Conservation (phyloP, 2,888 invertebrate genomes). For the Himalopsyche anomala region DNA sequence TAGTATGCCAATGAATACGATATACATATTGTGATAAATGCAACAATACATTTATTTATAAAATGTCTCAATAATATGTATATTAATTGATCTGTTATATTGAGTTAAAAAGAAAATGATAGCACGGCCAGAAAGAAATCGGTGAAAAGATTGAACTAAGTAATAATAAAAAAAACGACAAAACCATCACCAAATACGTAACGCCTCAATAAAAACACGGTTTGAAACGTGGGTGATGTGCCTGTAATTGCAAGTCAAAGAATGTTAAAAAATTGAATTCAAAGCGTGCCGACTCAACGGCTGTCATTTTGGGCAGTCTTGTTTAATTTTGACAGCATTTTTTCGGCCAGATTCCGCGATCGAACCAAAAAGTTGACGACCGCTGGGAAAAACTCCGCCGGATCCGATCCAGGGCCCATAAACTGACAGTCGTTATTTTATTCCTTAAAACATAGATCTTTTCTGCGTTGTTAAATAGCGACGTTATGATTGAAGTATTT, state of each 20-base stretch:
- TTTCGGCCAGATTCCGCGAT: constrained; percentile 37
- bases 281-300: constrained; percentile 41
- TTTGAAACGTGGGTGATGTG: neutral
- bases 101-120: too few relatives aligned
- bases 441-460: too few relatives aligned
- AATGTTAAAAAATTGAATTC: constrained; percentile 23
- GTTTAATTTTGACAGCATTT: constrained; percentile 54
- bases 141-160: neutral
- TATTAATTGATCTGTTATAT: too few relatives aligned
- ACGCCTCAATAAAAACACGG: constrained; percentile 34
- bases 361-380: constrained; percentile 32
- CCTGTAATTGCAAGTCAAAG: constrained; percentile 29
- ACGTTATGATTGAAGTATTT: too few relatives aligned
- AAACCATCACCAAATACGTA: neutral
- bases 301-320: constrained; percentile 42
- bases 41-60: too few relatives aligned
- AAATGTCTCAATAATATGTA: too few relatives aligned
- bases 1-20: too few relatives aligned
- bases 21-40: too few relatives aligned
- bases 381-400: constrained; percentile 28
- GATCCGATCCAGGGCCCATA: constrained; percentile 30
- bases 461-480: too few relatives aligned
- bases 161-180: neutral
- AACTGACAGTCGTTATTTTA: neutral
- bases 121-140: neutral